These are phyloP conservation scores for Pogonophryne albipinna DNA, from an alignment of 2,797 vertebrate species.

Conservation along the genomic window DNA sequence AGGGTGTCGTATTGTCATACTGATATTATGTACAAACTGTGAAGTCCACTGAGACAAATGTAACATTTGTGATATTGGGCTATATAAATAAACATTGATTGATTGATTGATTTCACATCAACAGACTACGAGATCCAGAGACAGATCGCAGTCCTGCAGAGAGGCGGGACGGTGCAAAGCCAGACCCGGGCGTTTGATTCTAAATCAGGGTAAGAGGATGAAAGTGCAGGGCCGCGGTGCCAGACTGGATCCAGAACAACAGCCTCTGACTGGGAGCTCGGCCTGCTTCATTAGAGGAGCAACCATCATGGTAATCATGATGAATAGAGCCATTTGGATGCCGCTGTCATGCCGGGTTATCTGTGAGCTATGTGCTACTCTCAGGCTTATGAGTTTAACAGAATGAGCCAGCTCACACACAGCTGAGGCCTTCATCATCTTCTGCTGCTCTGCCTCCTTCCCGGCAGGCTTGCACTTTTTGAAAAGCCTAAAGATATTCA, in stretches of 20 bases:
- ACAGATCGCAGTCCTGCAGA: slow-evolving; percentile 90
- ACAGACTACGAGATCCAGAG: slow-evolving; percentile 97
- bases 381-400: slow-evolving; percentile 49
- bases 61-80: no score
- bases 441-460: slow-evolving; percentile 44
- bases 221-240: slow-evolving; percentile 14
- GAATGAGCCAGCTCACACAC: slow-evolving; percentile 61
- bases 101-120: slow-evolving; percentile 10
- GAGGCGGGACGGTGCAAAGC: slow-evolving; percentile 90
- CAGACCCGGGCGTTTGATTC: slow-evolving; percentile 96
- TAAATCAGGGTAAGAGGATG: slow-evolving; percentile 91
- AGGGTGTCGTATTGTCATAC: no score
- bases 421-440: slow-evolving; percentile 72
- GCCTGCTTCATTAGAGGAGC: slow-evolving; percentile 67
- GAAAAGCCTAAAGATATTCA: background rate
- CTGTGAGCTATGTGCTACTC: slow-evolving; percentile 55
- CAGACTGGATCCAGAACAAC: slow-evolving; percentile 38
- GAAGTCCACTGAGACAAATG: no score
- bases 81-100: no score
- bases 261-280: slow-evolving; percentile 46
- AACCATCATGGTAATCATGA: slow-evolving; percentile 71
- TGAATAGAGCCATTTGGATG: slow-evolving; percentile 75
- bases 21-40: no score
- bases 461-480: slow-evolving; percentile 36
- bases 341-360: slow-evolving; percentile 55